Base-by-base conservation (phyloP, 2,888 invertebrate species). In the Sarcophaga caerulescens region DNA sequence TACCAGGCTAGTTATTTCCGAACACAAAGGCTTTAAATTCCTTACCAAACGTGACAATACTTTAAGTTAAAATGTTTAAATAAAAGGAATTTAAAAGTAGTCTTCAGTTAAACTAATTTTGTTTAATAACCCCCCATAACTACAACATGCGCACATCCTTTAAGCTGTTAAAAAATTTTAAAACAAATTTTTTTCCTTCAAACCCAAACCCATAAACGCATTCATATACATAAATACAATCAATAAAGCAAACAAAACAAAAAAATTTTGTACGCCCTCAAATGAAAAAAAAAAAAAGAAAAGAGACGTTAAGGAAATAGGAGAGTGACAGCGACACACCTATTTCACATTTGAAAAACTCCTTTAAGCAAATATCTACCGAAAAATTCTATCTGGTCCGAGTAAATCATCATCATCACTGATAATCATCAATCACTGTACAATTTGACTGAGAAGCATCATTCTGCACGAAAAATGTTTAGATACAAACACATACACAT, bases 341-440 rank as follows among this genome's bases (percentile, higher is more conserved):
- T 60, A 70, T 52, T 70, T 52, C 44, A 70, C 63, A 74, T 19
- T 74, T 19, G 45, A 52, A 14, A 57, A 62, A 45, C 45, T 35
- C 14, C 19, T 45, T 14, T 19, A 74, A 35, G 12, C 25, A 45
- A 57, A 57, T 17, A 17, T 14, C 65, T 21, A 35, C 35, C 45
- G 6, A 52, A 76, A 68, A 57, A 23, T 19, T 77, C 17, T 59
- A 60, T 76, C 65, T 66, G 57, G 17, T 66, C 19, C 12, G 17
- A 59, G 73, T 59, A 77, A 80, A 85, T 83, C 71, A 85, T 80
- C 69, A 35, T 68, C 63, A 83, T 83, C 69, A 73, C 44, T 65
- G 69, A 81, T 85, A 83, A 83, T 81, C 83, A 83, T 85, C 83
- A 85, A 85, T 85, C 83, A 85, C 63, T 77, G 63, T 73, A 62